Base-by-base conservation (phyloP, 2,888 invertebrate genomes). In the Plagodis pulveraria region DNA sequence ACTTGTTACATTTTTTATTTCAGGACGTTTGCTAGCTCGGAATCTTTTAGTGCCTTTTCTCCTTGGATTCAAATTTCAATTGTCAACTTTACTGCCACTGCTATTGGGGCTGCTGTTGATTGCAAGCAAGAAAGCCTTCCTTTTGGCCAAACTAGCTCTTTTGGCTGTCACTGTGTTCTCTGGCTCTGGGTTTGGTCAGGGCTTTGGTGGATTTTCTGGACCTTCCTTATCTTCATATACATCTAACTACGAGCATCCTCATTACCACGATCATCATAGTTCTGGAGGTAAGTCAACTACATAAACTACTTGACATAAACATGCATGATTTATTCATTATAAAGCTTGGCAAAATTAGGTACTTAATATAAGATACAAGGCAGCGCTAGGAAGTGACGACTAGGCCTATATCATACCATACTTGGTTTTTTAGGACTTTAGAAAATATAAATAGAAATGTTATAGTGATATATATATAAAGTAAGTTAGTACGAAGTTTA, bases 41-140 rank as follows among this genome's bases (percentile, higher is more conserved):
- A 95, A 96, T 65, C 94, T 96, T 56, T 74, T 97, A n/a, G 87
- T 97, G 12, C 97, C 97, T 33, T 94, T 97, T 71, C 92, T 97
- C 0, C 91, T 97, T 9, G 97, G 97, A 6, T 94, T 97, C 68
- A 97, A 97, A 85, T 96, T 97, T 76, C 96, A 96, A 76, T 86
- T 97, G 45, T 94, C 95, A 0, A 96, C 96, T 0, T 80, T 97
- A 59, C 86, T 97, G 11, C 97, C 97, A 0, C 77, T 97, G 51
- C 76, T 97, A 7, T 94, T 97, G 63, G 96, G 96, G 0, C 77
- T 94, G 7, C 83, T 97, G 41, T 93, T 96, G 47, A 73, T 97
- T 44, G 89, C 97, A 4, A 95, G 96, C 22, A 97, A 97, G 76
- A 97, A 97, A 76, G 96, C 96, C 0, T 93, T 96, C 46, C 78